phyloP scores from a whole-genome alignment of 1,140 invertebrate species.

The Cataglyphis hispanica region DNA sequence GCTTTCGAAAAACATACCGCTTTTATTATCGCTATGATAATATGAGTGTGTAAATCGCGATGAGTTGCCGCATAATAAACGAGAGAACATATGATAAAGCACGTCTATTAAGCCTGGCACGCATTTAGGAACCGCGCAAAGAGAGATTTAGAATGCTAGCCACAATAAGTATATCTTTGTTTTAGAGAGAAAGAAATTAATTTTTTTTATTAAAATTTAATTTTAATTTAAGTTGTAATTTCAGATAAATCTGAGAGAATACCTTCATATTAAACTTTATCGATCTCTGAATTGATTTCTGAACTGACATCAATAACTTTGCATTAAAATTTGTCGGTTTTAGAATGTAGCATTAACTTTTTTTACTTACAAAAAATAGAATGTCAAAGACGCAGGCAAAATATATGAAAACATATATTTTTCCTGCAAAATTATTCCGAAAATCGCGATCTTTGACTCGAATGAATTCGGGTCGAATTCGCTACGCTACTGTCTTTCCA shows the following conservation, averaged over 20 bases:
- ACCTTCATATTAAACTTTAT: not conserved
- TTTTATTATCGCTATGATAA: slow-evolving; percentile 13
- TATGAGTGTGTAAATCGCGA: slow-evolving; percentile 34
- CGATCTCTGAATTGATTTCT: too few species aligned
- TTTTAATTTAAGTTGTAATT: too few species aligned
- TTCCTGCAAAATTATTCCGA: not conserved
- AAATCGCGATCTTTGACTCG: not conserved
- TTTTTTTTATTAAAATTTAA: not conserved
- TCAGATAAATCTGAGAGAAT: not conserved
- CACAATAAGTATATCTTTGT: not conserved
- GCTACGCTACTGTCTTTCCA: slow-evolving; percentile 21
- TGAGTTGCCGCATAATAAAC: slow-evolving; percentile 17
- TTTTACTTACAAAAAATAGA: not conserved
- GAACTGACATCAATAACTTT: not conserved
- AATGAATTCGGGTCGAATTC: not conserved
- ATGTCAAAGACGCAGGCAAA: too few species aligned
- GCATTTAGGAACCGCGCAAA: not conserved
- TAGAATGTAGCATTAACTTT: not conserved
- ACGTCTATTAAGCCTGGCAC: not conserved
- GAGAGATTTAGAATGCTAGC: not conserved
- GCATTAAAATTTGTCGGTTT: not conserved
- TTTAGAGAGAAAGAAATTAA: not conserved
- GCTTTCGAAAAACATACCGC: slow-evolving; percentile 34
- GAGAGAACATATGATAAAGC: slow-evolving; percentile 24
- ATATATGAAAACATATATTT: not conserved